A percentile compares a stretch with the other conserved stretches of the same genome.
These are phyloP conservation scores for Monopterus albus DNA, from an alignment of 2,113 vertebrate species.

Conservation along the genomic window DNA sequence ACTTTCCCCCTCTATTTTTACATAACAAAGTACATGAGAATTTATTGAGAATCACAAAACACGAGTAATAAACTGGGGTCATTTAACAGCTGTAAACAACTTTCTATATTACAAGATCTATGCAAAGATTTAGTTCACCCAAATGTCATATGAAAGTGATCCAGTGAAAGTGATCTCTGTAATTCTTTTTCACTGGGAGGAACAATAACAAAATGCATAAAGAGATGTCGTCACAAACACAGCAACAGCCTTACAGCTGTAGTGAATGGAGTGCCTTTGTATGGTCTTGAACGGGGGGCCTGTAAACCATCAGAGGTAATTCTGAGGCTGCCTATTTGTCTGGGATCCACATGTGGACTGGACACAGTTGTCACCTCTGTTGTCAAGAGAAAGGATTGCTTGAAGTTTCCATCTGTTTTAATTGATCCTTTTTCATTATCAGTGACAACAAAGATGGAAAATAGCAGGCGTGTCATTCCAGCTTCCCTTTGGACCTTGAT, in stretches of 20 bases:
- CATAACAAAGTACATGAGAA: conserved; percentile 7
- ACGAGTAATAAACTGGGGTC: conserved; percentile 9
- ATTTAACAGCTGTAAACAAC: conserved; percentile 40
- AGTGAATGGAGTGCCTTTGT: conserved; percentile 75
- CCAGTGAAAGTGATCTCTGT: conserved; percentile 27
- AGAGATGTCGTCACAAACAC: conserved; percentile 54
- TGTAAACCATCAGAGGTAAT: conserved; percentile 62
- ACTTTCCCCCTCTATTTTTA: conserved; percentile 1
- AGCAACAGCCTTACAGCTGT: conserved; percentile 52
- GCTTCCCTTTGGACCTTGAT: conserved; percentile 66
- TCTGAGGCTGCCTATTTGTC: conserved; percentile 71
- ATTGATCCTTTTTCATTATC: conserved; percentile 55
- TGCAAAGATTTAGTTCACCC: not conserved
- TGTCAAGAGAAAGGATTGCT: conserved; percentile 70
- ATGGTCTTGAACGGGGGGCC: conserved; percentile 53
- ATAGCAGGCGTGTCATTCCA: conserved; percentile 61
- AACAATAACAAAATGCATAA: conserved; percentile 57
- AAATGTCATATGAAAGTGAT: conserved; percentile 18
- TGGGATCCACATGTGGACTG: conserved; percentile 60
- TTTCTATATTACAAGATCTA: not conserved
- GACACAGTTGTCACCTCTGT: conserved; percentile 75
- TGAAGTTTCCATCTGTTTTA: conserved; percentile 63
- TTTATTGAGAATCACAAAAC: conserved; percentile 4
- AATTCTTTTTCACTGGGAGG: conserved; percentile 12
- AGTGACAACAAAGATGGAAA: conserved; percentile 67